Evolutionary conservation across 2,797 vertebrate species (phyloP).

Genomic region (Heliangelus exortis): DNA sequence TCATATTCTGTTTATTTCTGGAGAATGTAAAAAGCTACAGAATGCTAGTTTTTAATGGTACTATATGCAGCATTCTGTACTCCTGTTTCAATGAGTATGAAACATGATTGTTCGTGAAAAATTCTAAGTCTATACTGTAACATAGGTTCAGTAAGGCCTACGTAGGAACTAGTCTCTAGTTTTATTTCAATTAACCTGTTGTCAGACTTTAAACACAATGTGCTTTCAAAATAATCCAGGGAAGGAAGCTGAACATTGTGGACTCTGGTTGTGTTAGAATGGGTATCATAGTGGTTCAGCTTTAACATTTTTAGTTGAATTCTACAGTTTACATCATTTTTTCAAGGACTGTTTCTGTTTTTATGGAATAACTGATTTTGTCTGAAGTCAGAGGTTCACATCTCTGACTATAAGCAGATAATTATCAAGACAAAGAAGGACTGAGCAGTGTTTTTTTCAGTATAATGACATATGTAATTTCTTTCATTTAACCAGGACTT

Average conservation of each 20-base stretch:
- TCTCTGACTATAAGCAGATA: background rate
- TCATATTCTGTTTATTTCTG: background rate
- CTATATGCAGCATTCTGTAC: background rate
- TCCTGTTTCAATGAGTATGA: background rate
- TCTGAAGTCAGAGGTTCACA: background rate
- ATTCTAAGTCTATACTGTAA: background rate
- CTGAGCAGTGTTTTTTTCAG: background rate
- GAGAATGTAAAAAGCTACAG: background rate
- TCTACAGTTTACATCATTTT: background rate
- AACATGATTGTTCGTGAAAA: background rate
- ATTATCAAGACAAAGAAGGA: background rate
- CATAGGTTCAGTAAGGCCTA: background rate
- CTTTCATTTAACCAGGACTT: background rate
- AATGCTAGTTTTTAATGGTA: background rate
- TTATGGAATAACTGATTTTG: background rate
- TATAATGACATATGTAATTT: background rate
- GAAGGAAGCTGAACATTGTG: background rate
- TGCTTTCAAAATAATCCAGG: background rate
- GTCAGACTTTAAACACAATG: background rate
- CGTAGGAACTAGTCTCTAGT: background rate
- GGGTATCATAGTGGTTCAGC: background rate
- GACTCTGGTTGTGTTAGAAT: background rate
- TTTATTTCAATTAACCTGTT: background rate
- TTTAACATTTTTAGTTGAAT: background rate
- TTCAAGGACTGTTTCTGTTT: background rate